phyloP scores from a whole-genome alignment of 2,797 vertebrate species.

The Rhabdomys pumilio region DNA sequence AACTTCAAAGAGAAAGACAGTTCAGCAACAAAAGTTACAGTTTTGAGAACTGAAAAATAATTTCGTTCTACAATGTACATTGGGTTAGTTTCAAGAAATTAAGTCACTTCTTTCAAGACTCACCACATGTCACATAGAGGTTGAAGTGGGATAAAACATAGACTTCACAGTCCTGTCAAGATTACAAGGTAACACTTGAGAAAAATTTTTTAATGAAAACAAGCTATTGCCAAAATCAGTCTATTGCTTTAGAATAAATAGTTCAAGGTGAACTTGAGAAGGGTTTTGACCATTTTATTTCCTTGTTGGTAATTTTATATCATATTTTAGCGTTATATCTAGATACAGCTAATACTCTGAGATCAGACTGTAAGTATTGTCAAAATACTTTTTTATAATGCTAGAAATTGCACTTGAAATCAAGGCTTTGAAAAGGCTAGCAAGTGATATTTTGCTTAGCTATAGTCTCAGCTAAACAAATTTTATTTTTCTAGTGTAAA shows the following conservation, averaged over 20 bases:
- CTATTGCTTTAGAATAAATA: background rate
- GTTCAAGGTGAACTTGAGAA: background rate
- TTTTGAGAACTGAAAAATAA: background rate
- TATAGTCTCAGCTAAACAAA: background rate
- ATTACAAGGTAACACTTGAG: background rate
- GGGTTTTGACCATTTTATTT: background rate
- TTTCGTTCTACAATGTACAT: background rate
- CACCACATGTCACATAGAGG: background rate
- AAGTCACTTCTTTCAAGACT: background rate
- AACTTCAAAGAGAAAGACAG: background rate
- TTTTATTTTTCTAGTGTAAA: background rate
- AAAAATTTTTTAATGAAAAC: background rate
- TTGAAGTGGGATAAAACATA: background rate
- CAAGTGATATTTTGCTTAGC: background rate
- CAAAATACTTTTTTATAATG: background rate
- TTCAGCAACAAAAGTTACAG: background rate
- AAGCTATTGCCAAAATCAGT: background rate
- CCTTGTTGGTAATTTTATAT: background rate
- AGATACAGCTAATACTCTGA: background rate
- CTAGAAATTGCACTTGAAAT: background rate
- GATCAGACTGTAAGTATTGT: background rate
- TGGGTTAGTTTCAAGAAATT: background rate
- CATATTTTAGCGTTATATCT: background rate
- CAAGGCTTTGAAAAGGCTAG: background rate
- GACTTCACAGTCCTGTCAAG: background rate